Evolutionary conservation across 2,797 vertebrate genomes (phyloP).

Genomic region (Lacerta viridis): DNA sequence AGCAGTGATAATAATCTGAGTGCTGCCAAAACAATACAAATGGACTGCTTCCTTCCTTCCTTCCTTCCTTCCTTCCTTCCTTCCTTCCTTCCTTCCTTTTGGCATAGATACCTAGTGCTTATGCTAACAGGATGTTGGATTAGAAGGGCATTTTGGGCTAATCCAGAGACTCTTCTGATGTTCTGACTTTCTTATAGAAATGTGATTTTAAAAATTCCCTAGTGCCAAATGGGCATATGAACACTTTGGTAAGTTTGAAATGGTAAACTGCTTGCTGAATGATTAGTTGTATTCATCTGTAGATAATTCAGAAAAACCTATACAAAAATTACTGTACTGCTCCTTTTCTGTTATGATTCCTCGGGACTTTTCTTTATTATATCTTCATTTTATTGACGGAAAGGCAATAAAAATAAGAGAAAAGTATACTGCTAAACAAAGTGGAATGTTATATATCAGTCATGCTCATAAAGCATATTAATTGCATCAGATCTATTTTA

Average conservation of each 20-base stretch:
- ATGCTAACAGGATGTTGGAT: neutral
- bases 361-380: neutral
- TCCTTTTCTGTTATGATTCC: neutral
- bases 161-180: no score
- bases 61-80: no score
- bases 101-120: no score
- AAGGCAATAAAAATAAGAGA: neutral
- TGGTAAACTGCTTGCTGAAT: neutral
- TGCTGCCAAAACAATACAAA: neutral
- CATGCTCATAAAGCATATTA: conserved; percentile 24
- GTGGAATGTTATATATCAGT: conserved; percentile 6
- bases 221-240: neutral
- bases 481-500: conserved; percentile 13
- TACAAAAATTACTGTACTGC: neutral
- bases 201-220: neutral
- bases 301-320: neutral
- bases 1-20: neutral
- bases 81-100: neutral
- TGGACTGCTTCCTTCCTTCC: neutral
- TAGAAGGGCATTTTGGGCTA: no score
- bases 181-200: neutral
- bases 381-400: conserved; percentile 3
- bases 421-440: neutral
- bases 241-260: neutral
- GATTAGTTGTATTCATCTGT: neutral